Evolutionary conservation across 2,797 vertebrate genomes (phyloP).

Genomic region (Trachops cirrhosus): DNA sequence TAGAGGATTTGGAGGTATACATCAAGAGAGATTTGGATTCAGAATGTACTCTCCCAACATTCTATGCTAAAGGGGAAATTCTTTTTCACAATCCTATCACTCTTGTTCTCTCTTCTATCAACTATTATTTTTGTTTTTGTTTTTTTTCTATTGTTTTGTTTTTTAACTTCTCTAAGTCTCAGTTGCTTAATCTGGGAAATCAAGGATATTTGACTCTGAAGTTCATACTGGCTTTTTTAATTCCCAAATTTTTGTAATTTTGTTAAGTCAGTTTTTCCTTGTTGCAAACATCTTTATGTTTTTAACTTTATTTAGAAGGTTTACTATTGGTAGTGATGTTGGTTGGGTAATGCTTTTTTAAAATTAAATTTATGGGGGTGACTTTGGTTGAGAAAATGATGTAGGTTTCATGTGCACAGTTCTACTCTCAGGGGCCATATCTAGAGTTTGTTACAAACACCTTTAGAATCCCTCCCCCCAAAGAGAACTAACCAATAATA

Average conservation of each 20-base stretch:
- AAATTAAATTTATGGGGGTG: not conserved
- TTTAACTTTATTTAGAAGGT: not conserved
- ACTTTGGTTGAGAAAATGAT: not conserved
- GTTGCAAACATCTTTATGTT: not conserved
- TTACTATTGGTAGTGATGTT: not conserved
- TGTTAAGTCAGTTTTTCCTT: not conserved
- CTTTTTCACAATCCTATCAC: not conserved
- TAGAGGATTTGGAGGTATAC: not conserved
- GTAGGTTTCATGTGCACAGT: not conserved
- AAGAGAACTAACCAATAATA: not conserved
- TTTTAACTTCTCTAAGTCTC: not conserved
- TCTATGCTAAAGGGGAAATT: not conserved
- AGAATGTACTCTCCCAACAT: not conserved
- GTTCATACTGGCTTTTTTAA: not conserved
- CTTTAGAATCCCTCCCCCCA: not conserved
- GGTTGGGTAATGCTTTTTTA: slow-evolving; percentile 15
- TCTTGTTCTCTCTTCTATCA: not conserved
- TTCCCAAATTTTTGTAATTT: not conserved
- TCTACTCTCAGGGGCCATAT: not conserved
- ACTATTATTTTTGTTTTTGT: not conserved
- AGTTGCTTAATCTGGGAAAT: slow-evolving; percentile 3
- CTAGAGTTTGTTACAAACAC: not conserved
- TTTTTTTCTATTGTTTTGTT: not conserved
- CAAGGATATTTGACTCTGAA: not conserved
- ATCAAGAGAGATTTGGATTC: not conserved